Conservation (phyloP, 30 jellyfish, hydroid and myxozoan genomes). For the Cassiopea andromeda region DNA sequence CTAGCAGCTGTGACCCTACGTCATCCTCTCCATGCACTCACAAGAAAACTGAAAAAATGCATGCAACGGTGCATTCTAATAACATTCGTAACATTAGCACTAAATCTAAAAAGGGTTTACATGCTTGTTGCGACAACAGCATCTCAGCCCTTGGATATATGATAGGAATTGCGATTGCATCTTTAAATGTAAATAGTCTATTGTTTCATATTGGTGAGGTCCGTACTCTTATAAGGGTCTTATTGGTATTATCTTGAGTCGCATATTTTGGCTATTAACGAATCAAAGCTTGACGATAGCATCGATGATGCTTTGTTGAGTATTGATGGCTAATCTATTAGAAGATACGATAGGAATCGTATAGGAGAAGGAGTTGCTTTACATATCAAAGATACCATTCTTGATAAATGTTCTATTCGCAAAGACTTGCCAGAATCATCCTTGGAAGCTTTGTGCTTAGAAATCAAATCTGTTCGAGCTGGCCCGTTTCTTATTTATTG, state of each 20-base stretch:
- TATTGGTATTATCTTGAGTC: background rate
- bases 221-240: background rate
- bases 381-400: background rate
- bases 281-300: background rate
- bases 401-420: background rate
- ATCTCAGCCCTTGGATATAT: background rate
- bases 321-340: background rate
- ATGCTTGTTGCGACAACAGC: background rate
- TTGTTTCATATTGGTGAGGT: background rate
- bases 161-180: background rate
- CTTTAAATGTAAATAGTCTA: background rate
- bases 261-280: background rate
- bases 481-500: background rate
- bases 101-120: background rate
- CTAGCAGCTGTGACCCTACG: background rate
- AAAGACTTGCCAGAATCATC: background rate
- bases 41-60: background rate
- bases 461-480: background rate
- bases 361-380: background rate
- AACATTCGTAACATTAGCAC: too few species aligned
- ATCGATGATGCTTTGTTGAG: background rate
- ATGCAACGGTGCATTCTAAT: background rate
- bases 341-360: conserved; percentile 5
- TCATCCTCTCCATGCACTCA: background rate
- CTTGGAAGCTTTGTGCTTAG: conserved; percentile 1